A percentile compares a stretch with the other conserved stretches of the same genome.
phyloP scores from a whole-genome alignment of 2,888 invertebrate species.

The Calameuta pallipes region DNA sequence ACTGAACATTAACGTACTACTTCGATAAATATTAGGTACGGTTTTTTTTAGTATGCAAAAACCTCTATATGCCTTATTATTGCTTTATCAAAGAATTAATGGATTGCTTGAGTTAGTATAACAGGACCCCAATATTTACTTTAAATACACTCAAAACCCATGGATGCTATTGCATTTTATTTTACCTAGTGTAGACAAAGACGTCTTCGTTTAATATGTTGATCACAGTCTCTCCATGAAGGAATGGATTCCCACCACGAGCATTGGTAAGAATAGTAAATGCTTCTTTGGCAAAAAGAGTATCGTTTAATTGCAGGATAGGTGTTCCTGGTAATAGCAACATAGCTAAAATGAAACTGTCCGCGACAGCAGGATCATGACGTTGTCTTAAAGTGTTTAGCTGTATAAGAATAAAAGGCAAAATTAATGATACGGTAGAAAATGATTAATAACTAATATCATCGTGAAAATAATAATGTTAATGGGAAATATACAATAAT shows the following conservation, averaged over 20 bases:
- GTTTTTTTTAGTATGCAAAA: not conserved
- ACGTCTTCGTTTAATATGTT: conserved; percentile 67
- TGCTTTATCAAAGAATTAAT: not conserved
- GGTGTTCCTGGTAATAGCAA: conserved; percentile 85
- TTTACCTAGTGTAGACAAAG: conserved; percentile 78
- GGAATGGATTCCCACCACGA: conserved; percentile 71
- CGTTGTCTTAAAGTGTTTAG: conserved; percentile 47
- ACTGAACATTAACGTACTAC: not conserved
- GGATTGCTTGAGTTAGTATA: not conserved
- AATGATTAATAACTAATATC: not conserved
- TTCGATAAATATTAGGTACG: not conserved
- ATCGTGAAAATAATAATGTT: conserved; percentile 6
- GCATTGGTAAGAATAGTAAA: conserved; percentile 65
- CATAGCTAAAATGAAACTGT: conserved; percentile 74
- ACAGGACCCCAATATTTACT: not conserved
- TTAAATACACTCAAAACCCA: not conserved
- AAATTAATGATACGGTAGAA: not conserved
- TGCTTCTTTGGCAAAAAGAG: conserved; percentile 47
- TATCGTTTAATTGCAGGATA: conserved; percentile 66
- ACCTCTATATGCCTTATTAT: not conserved
- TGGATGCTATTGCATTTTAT: not conserved
- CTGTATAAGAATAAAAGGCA: conserved; percentile 35
- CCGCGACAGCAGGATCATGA: conserved; percentile 66
- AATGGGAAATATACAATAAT: conserved; percentile 8
- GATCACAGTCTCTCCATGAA: conserved; percentile 70